Conservation (phyloP, 2,113 vertebrate species). For the Lucifuga dentata region DNA sequence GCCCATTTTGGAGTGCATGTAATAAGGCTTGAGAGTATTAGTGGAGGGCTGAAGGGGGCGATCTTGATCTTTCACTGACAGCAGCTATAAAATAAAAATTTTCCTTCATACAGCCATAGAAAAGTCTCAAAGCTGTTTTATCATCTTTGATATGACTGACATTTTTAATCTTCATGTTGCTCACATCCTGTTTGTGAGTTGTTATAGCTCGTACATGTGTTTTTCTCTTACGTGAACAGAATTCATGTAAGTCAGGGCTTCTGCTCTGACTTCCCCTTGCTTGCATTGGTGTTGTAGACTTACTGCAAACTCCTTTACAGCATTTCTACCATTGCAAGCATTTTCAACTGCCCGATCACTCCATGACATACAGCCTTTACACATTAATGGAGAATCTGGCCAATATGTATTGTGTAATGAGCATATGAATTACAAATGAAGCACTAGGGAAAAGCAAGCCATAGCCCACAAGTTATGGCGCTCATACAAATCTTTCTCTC, state of each 20-base stretch:
- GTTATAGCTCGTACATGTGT: constrained; percentile 13
- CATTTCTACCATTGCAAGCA: constrained; percentile 27
- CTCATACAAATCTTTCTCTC: constrained; percentile 29
- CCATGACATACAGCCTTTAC: constrained; percentile 26
- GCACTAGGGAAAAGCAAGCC: constrained; percentile 9
- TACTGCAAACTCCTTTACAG: constrained; percentile 38
- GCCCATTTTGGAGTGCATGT: constrained; percentile 45
- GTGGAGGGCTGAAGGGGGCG: constrained; percentile 6
- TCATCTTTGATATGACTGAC: neutral
- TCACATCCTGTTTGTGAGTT: constrained; percentile 12
- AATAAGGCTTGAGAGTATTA: constrained; percentile 32
- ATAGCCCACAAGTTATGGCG: constrained; percentile 44
- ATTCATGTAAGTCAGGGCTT: too few species aligned
- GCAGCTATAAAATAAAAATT: constrained; percentile 13
- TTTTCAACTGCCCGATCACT: constrained; percentile 9
- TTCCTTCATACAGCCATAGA: too few species aligned
- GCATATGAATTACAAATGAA: constrained; percentile 40
- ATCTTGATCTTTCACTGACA: constrained; percentile 10
- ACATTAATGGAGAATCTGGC: constrained; percentile 43
- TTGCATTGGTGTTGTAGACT: constrained; percentile 1
- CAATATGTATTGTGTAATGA: constrained; percentile 32
- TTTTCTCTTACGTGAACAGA: constrained; percentile 10
- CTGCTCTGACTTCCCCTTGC: constrained; percentile 22
- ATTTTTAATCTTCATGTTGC: neutral
- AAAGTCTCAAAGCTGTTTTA: constrained; percentile 7